Conservation (phyloP, 1,140 invertebrate genomes). For the Zaprionus nigranus region DNA sequence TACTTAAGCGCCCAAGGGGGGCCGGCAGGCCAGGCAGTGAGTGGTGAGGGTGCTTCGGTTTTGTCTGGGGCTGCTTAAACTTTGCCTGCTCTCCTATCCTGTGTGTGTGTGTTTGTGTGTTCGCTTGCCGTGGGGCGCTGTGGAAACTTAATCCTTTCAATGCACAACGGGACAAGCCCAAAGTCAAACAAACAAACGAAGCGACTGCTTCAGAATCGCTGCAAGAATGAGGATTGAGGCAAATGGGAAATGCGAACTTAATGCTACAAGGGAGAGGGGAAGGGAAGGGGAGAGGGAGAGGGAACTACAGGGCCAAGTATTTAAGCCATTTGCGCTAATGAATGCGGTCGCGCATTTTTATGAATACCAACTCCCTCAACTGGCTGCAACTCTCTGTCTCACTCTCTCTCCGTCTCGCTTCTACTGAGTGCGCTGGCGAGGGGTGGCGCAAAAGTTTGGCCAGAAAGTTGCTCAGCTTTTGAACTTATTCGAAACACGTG, state of each 20-base stretch:
- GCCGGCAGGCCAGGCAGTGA: not conserved
- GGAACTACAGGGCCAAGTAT: slow-evolving; percentile 63
- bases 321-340: slow-evolving; percentile 83
- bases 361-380: slow-evolving; percentile 38
- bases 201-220: slow-evolving; percentile 22
- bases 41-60: not conserved
- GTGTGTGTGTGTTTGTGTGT: slow-evolving; percentile 1
- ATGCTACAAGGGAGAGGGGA: not conserved
- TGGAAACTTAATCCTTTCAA: slow-evolving; percentile 75
- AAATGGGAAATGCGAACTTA: not conserved
- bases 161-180: slow-evolving; percentile 58
- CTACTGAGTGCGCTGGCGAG: not conserved
- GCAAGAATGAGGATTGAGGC: not conserved
- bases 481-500: slow-evolving; percentile 80
- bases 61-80: slow-evolving; percentile 43
- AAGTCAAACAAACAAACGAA: slow-evolving; percentile 79
- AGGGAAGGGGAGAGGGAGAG: not conserved
- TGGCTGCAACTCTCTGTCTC: not conserved
- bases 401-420: not conserved
- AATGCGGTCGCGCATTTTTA: slow-evolving; percentile 83
- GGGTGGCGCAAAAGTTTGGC: slow-evolving; percentile 42
- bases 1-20: slow-evolving; percentile 29
- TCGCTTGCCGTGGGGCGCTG: slow-evolving; percentile 17
- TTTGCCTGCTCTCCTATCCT: slow-evolving; percentile 8
- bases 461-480: slow-evolving; percentile 46